Conservation (phyloP, 1,140 invertebrate species). For the Trinorchestia longiramus region DNA sequence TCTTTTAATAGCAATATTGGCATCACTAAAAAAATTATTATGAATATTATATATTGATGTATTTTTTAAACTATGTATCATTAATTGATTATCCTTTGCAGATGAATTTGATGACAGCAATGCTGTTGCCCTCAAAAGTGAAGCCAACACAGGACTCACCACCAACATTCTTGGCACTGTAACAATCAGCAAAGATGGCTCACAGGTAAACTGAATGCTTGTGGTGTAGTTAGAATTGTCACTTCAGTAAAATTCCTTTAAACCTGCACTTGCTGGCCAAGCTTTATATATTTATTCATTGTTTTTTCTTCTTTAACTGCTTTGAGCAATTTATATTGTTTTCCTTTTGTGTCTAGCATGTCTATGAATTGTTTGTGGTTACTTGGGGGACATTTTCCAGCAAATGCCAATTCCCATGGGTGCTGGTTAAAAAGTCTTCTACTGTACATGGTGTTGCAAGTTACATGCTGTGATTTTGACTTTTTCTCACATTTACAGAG, state of each 20-base stretch:
- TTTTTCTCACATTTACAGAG: background rate
- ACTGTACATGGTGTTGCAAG: background rate
- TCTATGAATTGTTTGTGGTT: too few species aligned
- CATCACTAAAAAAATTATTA: too few species aligned
- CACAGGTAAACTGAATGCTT: background rate
- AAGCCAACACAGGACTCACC: background rate
- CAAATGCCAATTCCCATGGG: background rate
- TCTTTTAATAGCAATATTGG: too few species aligned
- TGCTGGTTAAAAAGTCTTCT: too few species aligned
- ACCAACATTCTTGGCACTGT: background rate
- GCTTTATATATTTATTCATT: too few species aligned
- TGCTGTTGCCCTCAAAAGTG: conserved; percentile 17
- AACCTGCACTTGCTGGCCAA: too few species aligned
- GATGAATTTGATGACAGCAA: conserved; percentile 1
- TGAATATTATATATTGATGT: too few species aligned
- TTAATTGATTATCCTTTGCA: background rate
- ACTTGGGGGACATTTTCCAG: background rate
- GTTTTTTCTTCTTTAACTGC: too few species aligned
- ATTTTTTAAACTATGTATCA: too few species aligned
- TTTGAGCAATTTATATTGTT: too few species aligned
- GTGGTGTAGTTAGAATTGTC: background rate
- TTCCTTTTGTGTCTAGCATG: too few species aligned
- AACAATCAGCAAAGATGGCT: background rate
- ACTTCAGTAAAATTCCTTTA: background rate
- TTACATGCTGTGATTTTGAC: background rate